phyloP scores from a whole-genome alignment of 1,140 invertebrate genomes.

The Lucilia sericata region DNA sequence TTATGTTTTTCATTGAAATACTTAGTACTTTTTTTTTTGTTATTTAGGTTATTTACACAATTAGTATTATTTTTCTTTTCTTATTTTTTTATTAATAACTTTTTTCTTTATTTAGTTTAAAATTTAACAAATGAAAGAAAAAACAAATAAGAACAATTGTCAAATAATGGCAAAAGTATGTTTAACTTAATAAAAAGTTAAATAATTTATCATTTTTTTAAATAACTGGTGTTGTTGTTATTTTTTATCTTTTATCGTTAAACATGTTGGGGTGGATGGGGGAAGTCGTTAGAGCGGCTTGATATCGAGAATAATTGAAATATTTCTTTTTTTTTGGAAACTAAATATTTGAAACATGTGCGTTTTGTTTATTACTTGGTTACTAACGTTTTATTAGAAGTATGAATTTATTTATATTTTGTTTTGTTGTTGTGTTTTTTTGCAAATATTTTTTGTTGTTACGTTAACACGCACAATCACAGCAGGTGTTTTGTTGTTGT shows the following conservation, averaged over 20 bases:
- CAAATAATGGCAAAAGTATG: no score
- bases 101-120: neutral
- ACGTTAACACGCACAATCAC: slow-evolving; percentile 25
- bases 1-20: neutral
- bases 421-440: neutral
- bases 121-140: neutral
- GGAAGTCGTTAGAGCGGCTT: neutral
- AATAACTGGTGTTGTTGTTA: neutral
- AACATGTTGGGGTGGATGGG: neutral
- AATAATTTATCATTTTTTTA: neutral
- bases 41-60: neutral
- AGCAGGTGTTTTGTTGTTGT: slow-evolving; percentile 35
- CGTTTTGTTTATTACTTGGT: slow-evolving; percentile 13
- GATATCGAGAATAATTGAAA: neutral
- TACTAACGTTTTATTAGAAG: neutral
- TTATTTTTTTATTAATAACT: neutral
- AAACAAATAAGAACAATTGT: neutral
- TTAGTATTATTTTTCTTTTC: neutral
- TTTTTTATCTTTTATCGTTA: neutral
- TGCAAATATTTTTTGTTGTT: slow-evolving; percentile 8
- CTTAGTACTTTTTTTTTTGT: neutral
- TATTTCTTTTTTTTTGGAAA: neutral
- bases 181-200: neutral
- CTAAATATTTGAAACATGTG: neutral
- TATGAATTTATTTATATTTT: neutral